Evolutionary conservation across 1,140 invertebrate species (phyloP).

Genomic region (Chironomus tepperi): DNA sequence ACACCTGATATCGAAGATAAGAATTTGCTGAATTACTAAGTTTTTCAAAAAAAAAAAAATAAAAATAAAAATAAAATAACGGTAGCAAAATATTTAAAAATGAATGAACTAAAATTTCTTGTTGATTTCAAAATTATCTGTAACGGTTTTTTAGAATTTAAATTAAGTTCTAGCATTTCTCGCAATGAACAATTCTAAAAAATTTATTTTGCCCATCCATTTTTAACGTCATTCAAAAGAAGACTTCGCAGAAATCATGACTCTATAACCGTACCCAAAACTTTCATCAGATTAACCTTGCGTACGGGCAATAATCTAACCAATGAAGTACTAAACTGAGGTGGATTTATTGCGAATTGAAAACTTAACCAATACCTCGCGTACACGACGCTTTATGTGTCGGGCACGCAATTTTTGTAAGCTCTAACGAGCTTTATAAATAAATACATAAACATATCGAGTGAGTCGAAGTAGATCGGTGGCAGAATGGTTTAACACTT

Average conservation of each 20-base stretch:
- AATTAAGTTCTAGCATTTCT: too few species aligned
- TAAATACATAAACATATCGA: background rate
- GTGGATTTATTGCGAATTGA: constrained; percentile 86
- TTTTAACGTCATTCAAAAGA: background rate
- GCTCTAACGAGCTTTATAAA: constrained; percentile 43
- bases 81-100: too few species aligned
- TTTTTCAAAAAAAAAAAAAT: too few species aligned
- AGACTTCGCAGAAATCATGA: background rate
- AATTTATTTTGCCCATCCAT: background rate
- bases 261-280: background rate
- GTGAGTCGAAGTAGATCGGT: too few species aligned
- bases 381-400: constrained; percentile 85
- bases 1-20: too few species aligned
- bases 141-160: constrained; percentile 3
- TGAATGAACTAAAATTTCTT: too few species aligned
- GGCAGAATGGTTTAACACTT: too few species aligned
- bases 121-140: constrained; percentile 28
- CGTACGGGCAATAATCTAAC: constrained; percentile 76
- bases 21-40: too few species aligned
- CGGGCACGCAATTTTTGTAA: constrained; percentile 80
- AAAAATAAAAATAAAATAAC: too few species aligned
- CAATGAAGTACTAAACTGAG: constrained; percentile 73
- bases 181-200: background rate
- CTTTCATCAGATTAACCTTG: constrained; percentile 46
- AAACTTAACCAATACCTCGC: constrained; percentile 92